Evolutionary conservation across 2,888 invertebrate species (phyloP), one percentile per base, ranked within the genome.

Genomic region (Heliconius aoede): DNA sequence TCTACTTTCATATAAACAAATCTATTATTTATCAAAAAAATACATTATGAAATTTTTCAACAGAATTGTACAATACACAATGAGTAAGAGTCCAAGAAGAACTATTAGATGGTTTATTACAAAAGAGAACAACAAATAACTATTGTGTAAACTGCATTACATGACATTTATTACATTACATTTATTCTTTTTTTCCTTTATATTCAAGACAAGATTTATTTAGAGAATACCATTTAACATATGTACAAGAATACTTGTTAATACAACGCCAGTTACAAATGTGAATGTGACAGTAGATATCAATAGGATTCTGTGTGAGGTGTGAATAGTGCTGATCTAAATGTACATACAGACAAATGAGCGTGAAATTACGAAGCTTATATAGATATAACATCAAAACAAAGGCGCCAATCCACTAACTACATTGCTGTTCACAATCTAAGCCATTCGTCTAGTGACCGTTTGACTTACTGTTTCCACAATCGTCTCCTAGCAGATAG

Each of bases 401-500:
- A 79, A 79, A 88, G 84, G 85, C 84, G 84, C 90, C 89, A 91
- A n/a, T n/a, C 85, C 78, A 78, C 89, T 83, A 84, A 81, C 87
- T 89, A 90, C 90, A 85, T 79, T 77, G 84, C 89, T 89, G 90
- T 86, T 79, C 79, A 88, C 84, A 93, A 93, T 93, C 93, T 85
- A 93, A 93, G 92, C 93, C 90, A 91, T 86, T 89, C 91, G 90
- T 90, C 89, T 92, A 85, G 91, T 90, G 90, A 90, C 90, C 89
- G 89, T 83, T 90, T 89, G 88, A 94, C 94, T 94, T 94, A 94
- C 94, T 94, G 94, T 94, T 94, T 94, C 94, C 94, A 94, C 90
- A 94, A 94, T 85, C 94, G 92, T 94, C 94, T 94, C 93, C 94
- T 94, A 94, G 92, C 93, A 91, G 94, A 94, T 93, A 91, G 94